Evolutionary conservation across 1,140 invertebrate genomes (phyloP).

Genomic region (Himalopsyche phryganea): DNA sequence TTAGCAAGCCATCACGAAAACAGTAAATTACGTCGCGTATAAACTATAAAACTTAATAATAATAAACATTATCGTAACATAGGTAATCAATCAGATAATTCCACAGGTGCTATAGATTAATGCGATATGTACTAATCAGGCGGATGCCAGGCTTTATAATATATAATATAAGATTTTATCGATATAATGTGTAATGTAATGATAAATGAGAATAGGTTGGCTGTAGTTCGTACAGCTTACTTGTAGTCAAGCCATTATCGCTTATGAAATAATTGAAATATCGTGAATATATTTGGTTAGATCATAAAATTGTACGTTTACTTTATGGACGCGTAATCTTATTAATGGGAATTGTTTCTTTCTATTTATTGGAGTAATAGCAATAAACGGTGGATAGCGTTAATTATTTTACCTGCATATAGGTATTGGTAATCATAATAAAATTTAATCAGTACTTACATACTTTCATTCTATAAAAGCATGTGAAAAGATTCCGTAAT

Average conservation of each 20-base stretch:
- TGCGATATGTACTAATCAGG: too few species aligned
- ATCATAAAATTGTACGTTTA: constrained; percentile 18
- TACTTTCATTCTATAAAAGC: too few species aligned
- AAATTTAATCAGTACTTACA: too few species aligned
- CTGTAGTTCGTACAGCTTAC: not conserved
- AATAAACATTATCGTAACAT: too few species aligned
- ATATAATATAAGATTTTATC: not conserved
- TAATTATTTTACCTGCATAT: not conserved
- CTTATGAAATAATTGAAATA: constrained; percentile 9
- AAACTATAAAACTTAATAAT: too few species aligned
- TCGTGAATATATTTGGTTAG: constrained; percentile 16
- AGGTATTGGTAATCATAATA: too few species aligned
- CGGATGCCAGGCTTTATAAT: too few species aligned
- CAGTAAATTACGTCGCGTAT: too few species aligned
- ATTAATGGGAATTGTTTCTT: constrained; percentile 15
- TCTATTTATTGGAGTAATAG: constrained; percentile 7
- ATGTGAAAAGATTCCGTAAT: too few species aligned
- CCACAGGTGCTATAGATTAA: too few species aligned
- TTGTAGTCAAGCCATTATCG: constrained; percentile 9
- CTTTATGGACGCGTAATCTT: constrained; percentile 11
- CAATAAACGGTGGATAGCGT: constrained; percentile 6
- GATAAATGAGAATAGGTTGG: not conserved
- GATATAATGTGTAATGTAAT: not conserved
- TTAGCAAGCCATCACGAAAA: too few species aligned
- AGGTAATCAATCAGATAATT: too few species aligned